Percentiles rank a stretch among this genome's conserved stretches.
phyloP scores from a whole-genome alignment of 2,113 vertebrate species.

The Ammodytes marinus region DNA sequence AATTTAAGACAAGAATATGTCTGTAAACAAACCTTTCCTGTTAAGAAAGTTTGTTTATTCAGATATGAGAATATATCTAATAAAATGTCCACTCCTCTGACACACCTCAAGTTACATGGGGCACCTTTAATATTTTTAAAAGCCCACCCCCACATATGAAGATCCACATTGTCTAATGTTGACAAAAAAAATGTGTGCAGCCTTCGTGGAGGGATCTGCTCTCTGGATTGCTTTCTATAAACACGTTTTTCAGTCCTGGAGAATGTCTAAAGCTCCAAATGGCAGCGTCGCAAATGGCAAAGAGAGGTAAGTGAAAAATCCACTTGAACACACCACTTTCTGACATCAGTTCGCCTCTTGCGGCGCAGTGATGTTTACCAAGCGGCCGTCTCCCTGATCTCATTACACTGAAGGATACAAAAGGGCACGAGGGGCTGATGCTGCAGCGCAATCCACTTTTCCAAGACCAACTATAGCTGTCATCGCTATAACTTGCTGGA shows the following conservation, averaged over 20 bases:
- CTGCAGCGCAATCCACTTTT: slow-evolving; percentile 14
- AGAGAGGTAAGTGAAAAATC: slow-evolving; percentile 49
- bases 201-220: not conserved
- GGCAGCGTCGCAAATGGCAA: not conserved
- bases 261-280: slow-evolving; percentile 5
- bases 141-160: not conserved
- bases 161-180: not conserved
- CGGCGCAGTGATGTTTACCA: slow-evolving; percentile 40
- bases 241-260: not conserved
- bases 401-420: slow-evolving; percentile 42
- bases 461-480: not conserved
- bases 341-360: slow-evolving; percentile 10
- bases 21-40: too few relatives aligned
- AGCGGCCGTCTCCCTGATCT: slow-evolving; percentile 34
- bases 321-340: slow-evolving; percentile 44
- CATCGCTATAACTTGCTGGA: not conserved
- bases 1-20: too few relatives aligned
- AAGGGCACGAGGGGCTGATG: slow-evolving; percentile 10
- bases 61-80: too few relatives aligned
- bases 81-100: too few relatives aligned
- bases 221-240: not conserved
- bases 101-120: too few relatives aligned
- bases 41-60: too few relatives aligned
- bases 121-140: too few relatives aligned
- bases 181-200: not conserved